phyloP scores from a whole-genome alignment of 2,888 invertebrate species.

The Xestia ashworthii region DNA sequence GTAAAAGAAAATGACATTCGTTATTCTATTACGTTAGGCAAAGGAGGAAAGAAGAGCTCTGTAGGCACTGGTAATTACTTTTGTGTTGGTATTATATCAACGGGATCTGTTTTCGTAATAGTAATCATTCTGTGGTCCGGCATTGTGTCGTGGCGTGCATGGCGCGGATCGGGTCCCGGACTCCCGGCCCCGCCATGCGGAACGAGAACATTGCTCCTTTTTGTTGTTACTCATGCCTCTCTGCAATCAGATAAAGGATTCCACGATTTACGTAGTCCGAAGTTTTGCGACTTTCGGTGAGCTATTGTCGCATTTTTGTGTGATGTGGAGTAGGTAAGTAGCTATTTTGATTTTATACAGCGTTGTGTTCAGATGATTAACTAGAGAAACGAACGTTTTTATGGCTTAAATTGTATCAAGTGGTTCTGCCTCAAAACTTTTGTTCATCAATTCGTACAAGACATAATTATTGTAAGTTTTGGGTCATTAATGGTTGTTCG shows the following conservation, averaged over 20 bases:
- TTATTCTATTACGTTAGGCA: slow-evolving; percentile 89
- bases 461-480: slow-evolving; percentile 51
- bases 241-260: slow-evolving; percentile 72
- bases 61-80: slow-evolving; percentile 84
- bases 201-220: slow-evolving; percentile 74
- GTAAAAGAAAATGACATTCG: slow-evolving; percentile 90
- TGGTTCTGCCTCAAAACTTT: slow-evolving; percentile 15
- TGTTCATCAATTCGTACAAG: slow-evolving; percentile 35
- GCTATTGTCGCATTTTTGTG: slow-evolving; percentile 52
- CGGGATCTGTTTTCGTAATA: slow-evolving; percentile 74
- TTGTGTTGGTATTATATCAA: slow-evolving; percentile 75
- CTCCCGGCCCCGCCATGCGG: slow-evolving; percentile 68
- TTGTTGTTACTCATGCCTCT: slow-evolving; percentile 73
- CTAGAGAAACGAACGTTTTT: slow-evolving; percentile 1
- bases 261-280: slow-evolving; percentile 64
- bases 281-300: slow-evolving; percentile 57
- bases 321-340: slow-evolving; percentile 36
- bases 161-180: slow-evolving; percentile 50
- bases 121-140: slow-evolving; percentile 66
- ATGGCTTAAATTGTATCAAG: slow-evolving; percentile 11
- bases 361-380: slow-evolving; percentile 20
- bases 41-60: slow-evolving; percentile 84
- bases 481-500: slow-evolving; percentile 42
- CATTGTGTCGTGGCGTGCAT: slow-evolving; percentile 56
- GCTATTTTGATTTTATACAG: slow-evolving; percentile 13